Conservation (phyloP, 1,140 invertebrate genomes). For the Reticulitermes speratus region DNA sequence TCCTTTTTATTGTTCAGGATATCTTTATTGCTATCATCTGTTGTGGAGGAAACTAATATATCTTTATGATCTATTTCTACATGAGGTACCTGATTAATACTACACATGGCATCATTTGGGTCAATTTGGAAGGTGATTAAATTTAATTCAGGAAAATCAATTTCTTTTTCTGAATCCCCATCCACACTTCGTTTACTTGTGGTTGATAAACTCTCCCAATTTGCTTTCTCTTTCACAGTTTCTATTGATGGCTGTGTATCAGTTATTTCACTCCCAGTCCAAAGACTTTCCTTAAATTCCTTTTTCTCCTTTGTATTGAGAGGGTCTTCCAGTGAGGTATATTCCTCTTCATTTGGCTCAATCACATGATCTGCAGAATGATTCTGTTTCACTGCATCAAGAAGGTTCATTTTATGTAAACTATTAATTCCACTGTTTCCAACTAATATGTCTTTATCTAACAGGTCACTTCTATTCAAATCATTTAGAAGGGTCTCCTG, state of each 20-base stretch:
- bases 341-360: conserved; percentile 18
- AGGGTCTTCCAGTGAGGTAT: not conserved
- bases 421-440: not conserved
- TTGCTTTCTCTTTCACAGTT: conserved; percentile 14
- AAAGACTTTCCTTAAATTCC: not conserved
- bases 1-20: not conserved
- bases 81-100: conserved; percentile 21
- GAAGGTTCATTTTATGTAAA: not conserved
- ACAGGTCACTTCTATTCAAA: conserved; percentile 24
- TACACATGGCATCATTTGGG: conserved; percentile 1
- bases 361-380: not conserved
- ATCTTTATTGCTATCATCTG: not conserved
- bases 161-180: conserved; percentile 27
- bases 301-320: not conserved
- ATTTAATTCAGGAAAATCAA: conserved; percentile 33
- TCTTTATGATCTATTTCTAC: not conserved
- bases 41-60: not conserved
- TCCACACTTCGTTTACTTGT: not conserved
- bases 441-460: conserved; percentile 30
- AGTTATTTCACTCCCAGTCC: conserved; percentile 19
- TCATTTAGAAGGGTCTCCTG: conserved; percentile 27
- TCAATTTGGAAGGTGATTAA: conserved; percentile 31
- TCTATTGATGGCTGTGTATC: not conserved
- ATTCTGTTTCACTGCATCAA: not conserved
- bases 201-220: conserved; percentile 28